Base-by-base conservation (phyloP, 2,888 invertebrate species). In the Aleiodes testaceus region DNA sequence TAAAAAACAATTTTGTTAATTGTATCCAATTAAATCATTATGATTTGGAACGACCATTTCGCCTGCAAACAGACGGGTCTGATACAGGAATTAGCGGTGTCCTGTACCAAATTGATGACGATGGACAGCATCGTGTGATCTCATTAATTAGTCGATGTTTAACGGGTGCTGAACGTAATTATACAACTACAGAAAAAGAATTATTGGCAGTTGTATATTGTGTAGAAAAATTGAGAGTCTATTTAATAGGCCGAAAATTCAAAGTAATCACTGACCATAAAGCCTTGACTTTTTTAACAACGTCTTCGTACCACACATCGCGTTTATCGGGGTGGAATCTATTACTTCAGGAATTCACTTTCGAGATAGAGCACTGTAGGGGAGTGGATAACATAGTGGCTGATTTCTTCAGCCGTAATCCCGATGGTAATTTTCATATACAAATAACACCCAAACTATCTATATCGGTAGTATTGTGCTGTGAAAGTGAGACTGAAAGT, bases 311-410 rank as follows among this genome's bases (percentile, higher is more conserved):
- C 36, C 72, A 76, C 3, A 77, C 70, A 16, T 69, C 77, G 0
- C 70, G 82, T 1, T 47, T 84, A 1, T 75, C 74, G 3, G 67
- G 84, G 0, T 84, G 82, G 82, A 71, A 75, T 14, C 26, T 79
- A 0, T 71, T 72, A 9, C 52, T 82, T 5, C 79, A 81, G 26
- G 78, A 80, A 63, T 84, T 77, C 69, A 55, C 72, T 50, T 82
- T 78, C 55, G 53, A 12, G 0, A 42, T 82, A 0, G 67, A 72
- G 20, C 72, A 82, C 69, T 75, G 79, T 36, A 1, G 36, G 3
- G 36, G 36, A 36, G 36, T 36, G 5, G 36, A 52, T 11, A 52
- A 81, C 61, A 49, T 79, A 0, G 76, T 76, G 2, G 79, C 78
- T 1, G 79, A 82, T 70, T 69, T 76, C 3, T 66, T 81, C 2